Base-by-base conservation (phyloP, 2,888 invertebrate species). In the Crossocerus cetratus region DNA sequence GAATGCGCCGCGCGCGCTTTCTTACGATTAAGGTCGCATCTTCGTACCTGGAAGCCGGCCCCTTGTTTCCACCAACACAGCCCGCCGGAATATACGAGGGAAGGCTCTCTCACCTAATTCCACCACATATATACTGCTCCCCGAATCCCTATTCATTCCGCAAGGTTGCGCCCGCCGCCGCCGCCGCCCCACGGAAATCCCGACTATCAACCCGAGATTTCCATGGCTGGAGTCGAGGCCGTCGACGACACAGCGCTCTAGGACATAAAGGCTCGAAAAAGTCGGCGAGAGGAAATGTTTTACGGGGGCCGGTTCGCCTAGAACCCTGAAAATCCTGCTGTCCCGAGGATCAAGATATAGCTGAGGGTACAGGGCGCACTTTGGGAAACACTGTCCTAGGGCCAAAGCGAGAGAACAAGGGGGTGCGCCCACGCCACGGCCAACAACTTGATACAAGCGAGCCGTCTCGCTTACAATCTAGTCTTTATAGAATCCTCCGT, bases 391-490 rank as follows among this genome's bases (percentile, higher is more conserved):
- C 78, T 80, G 80, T 80, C 68, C 74, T 76, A 78, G 70, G 76
- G 55, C 63, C 69, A 73, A 80, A 72, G 67, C 66, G 72, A 77
- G 72, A 71, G 76, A 80, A 78, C 68, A 62, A 69, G 75, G 68
- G 49, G 78, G 58, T 67, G 70, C 82, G 73, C 83, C 83, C 80
- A 86, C 86, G 84, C 80, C 63, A 57, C 60, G 44, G 69, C 56
- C 76, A 83, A 85, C 82, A 83, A 83, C 85, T 85, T 84, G 84
- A 85, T 84, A 83, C 81, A 83, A 81, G 73, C 78, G 81, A 81
- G 74, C 73, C 82, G 80, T 85, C 84, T 84, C 84, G 78, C 83
- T 84, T 82, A 83, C 84, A 83, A 83, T 85, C 86, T 83, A 84
- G 80, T 73, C 85, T 82, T 78, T 78, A 80, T 77, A 84, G 78